Evolutionary conservation across 2,797 vertebrate species (phyloP), one percentile per base, ranked within the genome.

Genomic region (Discoglossus pictus): DNA sequence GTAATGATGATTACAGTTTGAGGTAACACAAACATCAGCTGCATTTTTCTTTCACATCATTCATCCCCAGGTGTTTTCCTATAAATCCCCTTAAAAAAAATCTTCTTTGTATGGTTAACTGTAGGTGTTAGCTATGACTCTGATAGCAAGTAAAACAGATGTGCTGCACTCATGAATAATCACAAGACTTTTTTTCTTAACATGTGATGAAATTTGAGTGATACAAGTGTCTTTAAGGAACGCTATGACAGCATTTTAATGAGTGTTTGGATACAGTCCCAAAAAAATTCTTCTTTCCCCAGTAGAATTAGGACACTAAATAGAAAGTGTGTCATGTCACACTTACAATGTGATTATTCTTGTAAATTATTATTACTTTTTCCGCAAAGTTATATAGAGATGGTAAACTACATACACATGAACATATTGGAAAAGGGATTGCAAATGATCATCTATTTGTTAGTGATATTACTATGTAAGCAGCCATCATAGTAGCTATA

Each of bases 61-160:
- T 42, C 12, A 12, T 40, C 15, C 21, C n/a, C 54, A 56, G 54
- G 54, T 56, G 54, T 40, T 40, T 40, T 12, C 20, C 7, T 24
- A 40, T 11, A 56, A 56, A 42, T 24, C 21, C 3, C 27, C 27
- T 31, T 31, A 31, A 31, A 31, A 31, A 4, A 8, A 31, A n/a
- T n/a, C n/a, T 31, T 31, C 4, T 31, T 31, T 31, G 4, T 31
- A 2, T 27, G 17, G 48, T 51, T 51, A 56, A 42, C 20, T 25
- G n/a, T 56, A 40, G 54, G 36, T 56, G 38, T 56, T 24, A 56
- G 36, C 25, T 56, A 27, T 25, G 18, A 40, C 34, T 38, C 20
- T 25, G 36, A 40, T 56, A 54, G 35, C 36, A 56, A 56, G 42
- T 40, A 40, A 40, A 40, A 25, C 54, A 56, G 54, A 56, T 56